Base-by-base conservation (phyloP, 2,113 vertebrate genomes). In the Oncorhynchus gorbuscha region DNA sequence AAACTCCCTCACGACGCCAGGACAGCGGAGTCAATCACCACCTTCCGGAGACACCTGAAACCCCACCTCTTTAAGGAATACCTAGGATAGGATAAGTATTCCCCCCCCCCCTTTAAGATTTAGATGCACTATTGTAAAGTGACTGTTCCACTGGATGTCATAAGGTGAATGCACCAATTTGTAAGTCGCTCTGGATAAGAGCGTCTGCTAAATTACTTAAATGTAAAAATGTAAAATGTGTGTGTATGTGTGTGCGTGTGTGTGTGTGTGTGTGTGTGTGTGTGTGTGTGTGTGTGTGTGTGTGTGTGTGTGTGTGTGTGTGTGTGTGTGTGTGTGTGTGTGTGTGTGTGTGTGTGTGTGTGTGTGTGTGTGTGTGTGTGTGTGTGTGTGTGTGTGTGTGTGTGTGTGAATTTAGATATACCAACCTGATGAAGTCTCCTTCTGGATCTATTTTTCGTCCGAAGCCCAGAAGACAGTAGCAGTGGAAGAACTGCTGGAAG, bases 401-500 rank as follows among this genome's bases (percentile, higher is more conserved):
- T 59, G 64, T 1, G 32, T 64, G 22, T 26, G 13, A n/a, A 58
- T 66, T 24, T 61, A 39, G 51, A 32, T 59, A 11, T 3, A 16
- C 76, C 18, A 70, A 90, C 88, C 88, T 85, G 61, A 90, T 85
- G 76, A 80, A 89, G 74, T 89, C 84, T 45, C 88, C 88, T 9
- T 89, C 87, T 49, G 85, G 88, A 69, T 90, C 88, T 4, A 86
- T 90, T 65, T 87, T 73, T 8, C 84, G 84, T 7, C 88, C 88
- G 11, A 87, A 86, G 32, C 88, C 84, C 48, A 90, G 84, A 0
- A 87, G 88, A 24, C 88, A 87, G 82, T 90, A 90, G 73, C 88
- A 90, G 78, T 90, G 83, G 73, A 89, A 89, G 70, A 90, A 90
- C 83, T 89, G 88, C 73, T 90, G 88, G 66, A 90, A 90, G 79